Conservation (phyloP, 1,140 invertebrate species). For the Heliconius himera region DNA sequence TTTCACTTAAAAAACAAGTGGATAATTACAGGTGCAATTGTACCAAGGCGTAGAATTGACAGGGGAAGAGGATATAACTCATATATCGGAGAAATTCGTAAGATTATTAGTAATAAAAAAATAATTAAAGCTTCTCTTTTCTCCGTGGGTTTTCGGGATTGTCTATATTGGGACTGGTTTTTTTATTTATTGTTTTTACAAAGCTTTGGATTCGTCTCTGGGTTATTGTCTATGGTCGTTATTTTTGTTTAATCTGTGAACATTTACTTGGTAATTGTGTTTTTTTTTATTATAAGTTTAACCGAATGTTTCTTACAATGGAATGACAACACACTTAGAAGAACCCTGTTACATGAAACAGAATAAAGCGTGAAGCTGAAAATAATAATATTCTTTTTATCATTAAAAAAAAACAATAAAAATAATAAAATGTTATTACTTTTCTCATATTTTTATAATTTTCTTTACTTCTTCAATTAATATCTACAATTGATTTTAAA, state of each 20-base stretch:
- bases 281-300: too few relatives aligned
- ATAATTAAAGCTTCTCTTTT: slow-evolving; percentile 24
- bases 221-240: slow-evolving; percentile 10
- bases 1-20: not conserved
- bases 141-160: slow-evolving; percentile 31
- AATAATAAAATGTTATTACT: too few relatives aligned
- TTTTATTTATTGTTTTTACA: not conserved
- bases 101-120: slow-evolving; percentile 44
- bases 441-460: too few relatives aligned
- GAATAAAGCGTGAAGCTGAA: not conserved
- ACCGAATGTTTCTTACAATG: too few relatives aligned
- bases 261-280: not conserved
- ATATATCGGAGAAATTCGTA: slow-evolving; percentile 70
- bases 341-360: too few relatives aligned
- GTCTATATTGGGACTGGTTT: not conserved
- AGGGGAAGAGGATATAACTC: slow-evolving; percentile 65
- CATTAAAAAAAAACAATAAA: too few relatives aligned
- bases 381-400: too few relatives aligned
- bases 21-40: slow-evolving; percentile 63
- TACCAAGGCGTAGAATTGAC: slow-evolving; percentile 68
- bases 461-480: too few relatives aligned
- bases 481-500: too few relatives aligned
- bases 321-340: too few relatives aligned
- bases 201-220: slow-evolving; percentile 12
- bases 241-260: not conserved